Evolutionary conservation across 1,140 invertebrate species (phyloP).

Genomic region (Bombus superbus): DNA sequence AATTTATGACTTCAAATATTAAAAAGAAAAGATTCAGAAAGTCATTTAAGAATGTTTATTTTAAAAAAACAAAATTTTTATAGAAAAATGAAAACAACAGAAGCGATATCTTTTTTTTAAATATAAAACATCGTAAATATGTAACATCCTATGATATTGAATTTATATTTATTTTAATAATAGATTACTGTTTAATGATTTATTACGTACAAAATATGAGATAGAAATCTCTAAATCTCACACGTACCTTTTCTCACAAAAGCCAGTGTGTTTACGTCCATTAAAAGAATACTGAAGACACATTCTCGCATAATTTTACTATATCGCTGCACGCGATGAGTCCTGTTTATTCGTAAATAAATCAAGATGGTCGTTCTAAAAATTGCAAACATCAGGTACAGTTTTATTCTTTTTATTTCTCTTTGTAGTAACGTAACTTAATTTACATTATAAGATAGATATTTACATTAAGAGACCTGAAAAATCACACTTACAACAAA

Average conservation of each 20-base stretch:
- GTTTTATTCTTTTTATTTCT: slow-evolving; percentile 18
- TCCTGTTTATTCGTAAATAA: slow-evolving; percentile 28
- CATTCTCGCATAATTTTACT: not conserved
- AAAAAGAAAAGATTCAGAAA: not conserved
- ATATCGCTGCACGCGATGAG: slow-evolving; percentile 40
- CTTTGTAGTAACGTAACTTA: slow-evolving; percentile 15
- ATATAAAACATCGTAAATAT: not conserved
- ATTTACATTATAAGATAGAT: slow-evolving; percentile 27
- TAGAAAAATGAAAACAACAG: not conserved
- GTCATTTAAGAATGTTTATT: slow-evolving; percentile 12
- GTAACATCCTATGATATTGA: not conserved
- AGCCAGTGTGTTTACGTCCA: not conserved
- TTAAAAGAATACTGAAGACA: not conserved
- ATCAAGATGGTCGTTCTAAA: slow-evolving; percentile 36
- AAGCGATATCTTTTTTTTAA: slow-evolving; percentile 10
- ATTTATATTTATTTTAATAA: slow-evolving; percentile 4
- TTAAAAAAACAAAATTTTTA: not conserved
- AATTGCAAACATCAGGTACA: slow-evolving; percentile 32
- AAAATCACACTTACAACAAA: not conserved
- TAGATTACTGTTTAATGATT: not conserved
- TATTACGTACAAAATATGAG: not conserved
- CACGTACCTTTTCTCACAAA: not conserved
- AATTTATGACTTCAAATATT: not conserved
- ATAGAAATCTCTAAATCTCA: not conserved
- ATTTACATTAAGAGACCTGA: not conserved